Evolutionary conservation across 1,140 invertebrate genomes (phyloP).

Genomic region (Arion vulgaris): DNA sequence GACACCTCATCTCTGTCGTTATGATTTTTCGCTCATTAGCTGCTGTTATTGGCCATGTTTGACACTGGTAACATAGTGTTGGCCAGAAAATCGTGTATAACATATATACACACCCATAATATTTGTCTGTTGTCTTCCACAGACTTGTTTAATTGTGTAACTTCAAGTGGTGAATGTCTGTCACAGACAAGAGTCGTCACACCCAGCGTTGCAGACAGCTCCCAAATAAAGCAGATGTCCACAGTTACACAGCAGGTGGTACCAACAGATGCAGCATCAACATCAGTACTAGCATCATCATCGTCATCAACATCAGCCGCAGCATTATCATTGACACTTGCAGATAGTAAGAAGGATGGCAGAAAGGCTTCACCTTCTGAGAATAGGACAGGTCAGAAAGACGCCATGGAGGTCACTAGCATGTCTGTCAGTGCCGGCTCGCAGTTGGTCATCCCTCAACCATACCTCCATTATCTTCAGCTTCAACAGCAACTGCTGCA

Average conservation of each 20-base stretch:
- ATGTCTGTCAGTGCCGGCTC: not conserved
- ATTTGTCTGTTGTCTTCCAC: not conserved
- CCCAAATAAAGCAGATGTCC: conserved; percentile 31
- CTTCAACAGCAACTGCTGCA: conserved; percentile 44
- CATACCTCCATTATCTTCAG: conserved; percentile 52
- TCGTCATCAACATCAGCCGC: not conserved
- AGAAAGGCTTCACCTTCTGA: not conserved
- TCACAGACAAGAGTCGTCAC: not conserved
- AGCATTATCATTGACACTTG: not conserved
- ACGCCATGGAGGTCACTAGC: not conserved
- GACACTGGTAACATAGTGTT: no score
- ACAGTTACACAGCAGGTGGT: conserved; percentile 24
- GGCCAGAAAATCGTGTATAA: no score
- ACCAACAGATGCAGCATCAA: conserved; percentile 24
- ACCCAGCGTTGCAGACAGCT: not conserved
- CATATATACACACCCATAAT: no score
- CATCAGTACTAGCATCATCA: conserved; percentile 16
- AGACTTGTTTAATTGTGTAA: not conserved
- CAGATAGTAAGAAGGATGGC: conserved; percentile 2
- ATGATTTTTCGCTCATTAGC: no score
- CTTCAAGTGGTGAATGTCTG: conserved; percentile 16
- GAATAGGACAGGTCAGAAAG: not conserved
- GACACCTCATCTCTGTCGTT: no score
- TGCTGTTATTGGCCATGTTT: no score
- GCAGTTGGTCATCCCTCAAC: conserved; percentile 48